Evolutionary conservation across 2,113 vertebrate species (phyloP), one percentile per base, ranked within the genome.

Genomic region (Xiphorhynchus elegans): DNA sequence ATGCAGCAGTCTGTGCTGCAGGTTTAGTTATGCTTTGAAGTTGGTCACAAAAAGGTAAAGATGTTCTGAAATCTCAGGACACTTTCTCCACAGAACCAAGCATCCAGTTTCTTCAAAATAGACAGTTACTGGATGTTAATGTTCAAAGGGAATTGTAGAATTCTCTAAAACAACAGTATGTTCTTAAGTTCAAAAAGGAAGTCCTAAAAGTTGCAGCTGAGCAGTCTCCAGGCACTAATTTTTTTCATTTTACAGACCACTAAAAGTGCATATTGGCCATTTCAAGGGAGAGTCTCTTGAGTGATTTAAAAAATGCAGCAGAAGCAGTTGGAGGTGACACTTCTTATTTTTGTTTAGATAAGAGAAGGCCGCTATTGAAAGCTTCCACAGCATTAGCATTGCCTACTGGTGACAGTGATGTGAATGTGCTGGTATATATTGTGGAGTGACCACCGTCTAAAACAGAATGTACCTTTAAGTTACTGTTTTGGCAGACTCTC

Each of bases 21-120:
- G 52, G n/a, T 84, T 89, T 85, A 55, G 55, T 86, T 91, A 39
- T 24, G 26, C 44, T 92, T 73, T 68, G 73, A 75, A 88, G 49
- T 39, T 69, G 53, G 25, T 87, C 25, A 72, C 28, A 86, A 53
- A 93, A 81, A 79, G 26, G n/a, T 60, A 58, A 3, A 28, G 13
- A n/a, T 78, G 10, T 50, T 87, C 44, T 53, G 76, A 78, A 85
- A 87, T 37, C 44, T 68, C 46, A 53, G 26, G 39, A 53, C 5
- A 9, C 21, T 63, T 35, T 87, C 33, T 55, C 47, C 8, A 44
- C 28, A 73, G 44, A 69, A 55, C 39, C 29, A 84, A 76, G 35
- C 1, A 1, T 24, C n/a, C 40, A 66, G 9, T 24, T 86, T 93
- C 49, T 78, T 75, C 72, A 67, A 3, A 73, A 28, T 21, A 64